These are phyloP conservation scores for Nymphalis polychloros DNA, from an alignment of 2,888 invertebrate genomes.

Conservation along the genomic window DNA sequence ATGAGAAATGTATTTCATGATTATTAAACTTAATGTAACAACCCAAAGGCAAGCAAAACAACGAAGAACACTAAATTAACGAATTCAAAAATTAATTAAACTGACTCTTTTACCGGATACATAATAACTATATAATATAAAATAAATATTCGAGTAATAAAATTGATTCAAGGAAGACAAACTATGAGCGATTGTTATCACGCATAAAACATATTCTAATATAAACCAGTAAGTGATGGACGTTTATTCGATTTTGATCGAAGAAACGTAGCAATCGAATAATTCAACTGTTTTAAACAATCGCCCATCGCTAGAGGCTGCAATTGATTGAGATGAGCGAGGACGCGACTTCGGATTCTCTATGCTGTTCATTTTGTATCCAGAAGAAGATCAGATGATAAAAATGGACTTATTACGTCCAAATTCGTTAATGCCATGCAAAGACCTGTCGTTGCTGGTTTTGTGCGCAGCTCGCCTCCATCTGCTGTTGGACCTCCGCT, in stretches of 20 bases:
- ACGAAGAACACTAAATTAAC: neutral
- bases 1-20: neutral
- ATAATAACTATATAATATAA: too few species aligned
- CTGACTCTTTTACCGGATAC: conserved; percentile 9
- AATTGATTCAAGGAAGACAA: too few species aligned
- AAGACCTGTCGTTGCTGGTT: conserved; percentile 79
- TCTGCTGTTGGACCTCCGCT: conserved; percentile 89
- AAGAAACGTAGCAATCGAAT: too few species aligned
- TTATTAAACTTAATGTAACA: neutral
- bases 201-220: too few species aligned
- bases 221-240: too few species aligned
- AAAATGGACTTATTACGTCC: neutral
- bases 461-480: conserved; percentile 81
- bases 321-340: neutral
- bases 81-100: conserved; percentile 5
- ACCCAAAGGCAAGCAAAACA: conserved; percentile 5
- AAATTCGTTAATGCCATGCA: conserved; percentile 57
- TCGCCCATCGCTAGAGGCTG: neutral
- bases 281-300: too few species aligned
- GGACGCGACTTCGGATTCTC: too few species aligned
- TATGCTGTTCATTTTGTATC: neutral
- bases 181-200: too few species aligned
- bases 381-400: conserved; percentile 6
- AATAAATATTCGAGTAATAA: too few species aligned
- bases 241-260: too few species aligned